Percentiles rank a stretch among this genome's conserved stretches.
Conservation (phyloP, 1,140 invertebrate genomes). For the Macrostomum lignano region DNA sequence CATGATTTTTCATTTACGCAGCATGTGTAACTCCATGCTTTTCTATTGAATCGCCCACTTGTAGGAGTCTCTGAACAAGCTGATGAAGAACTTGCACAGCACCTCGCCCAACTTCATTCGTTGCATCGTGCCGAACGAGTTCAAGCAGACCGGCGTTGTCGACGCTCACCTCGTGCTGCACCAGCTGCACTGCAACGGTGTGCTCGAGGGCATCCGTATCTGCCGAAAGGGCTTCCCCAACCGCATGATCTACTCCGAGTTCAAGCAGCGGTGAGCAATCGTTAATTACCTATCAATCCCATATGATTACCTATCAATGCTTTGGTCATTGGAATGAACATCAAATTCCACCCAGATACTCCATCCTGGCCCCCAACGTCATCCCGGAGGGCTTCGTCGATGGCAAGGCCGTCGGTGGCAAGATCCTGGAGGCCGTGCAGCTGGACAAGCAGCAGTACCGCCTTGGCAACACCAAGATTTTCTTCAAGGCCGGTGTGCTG, state of each 20-base stretch:
- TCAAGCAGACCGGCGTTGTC: constrained; percentile 83
- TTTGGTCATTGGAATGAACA: background rate
- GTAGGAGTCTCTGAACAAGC: constrained; percentile 70
- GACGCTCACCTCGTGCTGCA: constrained; percentile 85
- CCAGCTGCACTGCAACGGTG: constrained; percentile 99
- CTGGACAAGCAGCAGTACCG: constrained; percentile 60
- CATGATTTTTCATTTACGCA: background rate
- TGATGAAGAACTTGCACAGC: constrained; percentile 77
- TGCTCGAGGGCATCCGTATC: constrained; percentile 99
- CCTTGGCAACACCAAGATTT: constrained; percentile 85
- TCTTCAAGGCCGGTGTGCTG: constrained; percentile 97
- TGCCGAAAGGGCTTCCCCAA: constrained; percentile 99
- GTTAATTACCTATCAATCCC: background rate
- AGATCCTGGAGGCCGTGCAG: constrained; percentile 45
- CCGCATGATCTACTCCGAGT: constrained; percentile 97
- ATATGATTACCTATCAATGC: constrained; percentile 3
- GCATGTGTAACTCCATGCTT: too few species aligned
- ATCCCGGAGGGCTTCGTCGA: constrained; percentile 44
- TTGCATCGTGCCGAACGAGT: constrained; percentile 97
- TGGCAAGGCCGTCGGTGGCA: constrained; percentile 47
- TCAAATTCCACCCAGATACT: constrained; percentile 43
- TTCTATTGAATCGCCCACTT: too few species aligned
- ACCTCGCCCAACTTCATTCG: constrained; percentile 95
- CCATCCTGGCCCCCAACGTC: constrained; percentile 65
- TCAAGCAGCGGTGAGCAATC: constrained; percentile 75